Conservation (phyloP, 1,140 invertebrate genomes). For the Akabosia matsudoensis region DNA sequence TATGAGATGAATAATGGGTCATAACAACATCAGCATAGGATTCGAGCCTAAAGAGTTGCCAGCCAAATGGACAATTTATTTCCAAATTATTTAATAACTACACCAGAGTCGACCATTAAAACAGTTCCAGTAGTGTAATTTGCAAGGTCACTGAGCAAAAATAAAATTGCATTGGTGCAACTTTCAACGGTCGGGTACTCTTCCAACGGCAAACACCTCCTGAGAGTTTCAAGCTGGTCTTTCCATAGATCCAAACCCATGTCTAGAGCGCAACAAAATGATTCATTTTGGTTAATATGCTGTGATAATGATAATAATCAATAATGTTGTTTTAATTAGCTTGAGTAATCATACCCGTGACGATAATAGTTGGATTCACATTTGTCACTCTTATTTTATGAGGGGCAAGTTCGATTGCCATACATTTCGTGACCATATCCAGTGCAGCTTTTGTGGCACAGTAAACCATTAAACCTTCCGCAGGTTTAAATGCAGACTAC, state of each 20-base stretch:
- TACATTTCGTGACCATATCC: conserved; percentile 20
- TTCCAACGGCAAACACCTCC: neutral
- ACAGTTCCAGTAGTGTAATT: neutral
- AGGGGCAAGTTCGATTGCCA: neutral
- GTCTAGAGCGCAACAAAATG: neutral
- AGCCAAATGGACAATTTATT: too few relatives aligned
- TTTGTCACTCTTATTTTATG: neutral
- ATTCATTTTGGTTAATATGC: neutral
- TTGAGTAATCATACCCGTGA: neutral
- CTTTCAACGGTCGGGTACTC: neutral
- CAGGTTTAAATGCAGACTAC: conserved; percentile 5
- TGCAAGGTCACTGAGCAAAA: conserved; percentile 17
- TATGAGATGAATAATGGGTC: too few relatives aligned
- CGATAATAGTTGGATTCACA: conserved; percentile 11
- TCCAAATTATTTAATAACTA: neutral
- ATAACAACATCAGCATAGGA: too few relatives aligned
- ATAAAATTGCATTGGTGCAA: conserved; percentile 6
- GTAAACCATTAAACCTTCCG: neutral
- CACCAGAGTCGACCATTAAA: conserved; percentile 1
- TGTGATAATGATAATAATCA: neutral
- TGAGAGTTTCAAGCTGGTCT: neutral
- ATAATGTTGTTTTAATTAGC: neutral
- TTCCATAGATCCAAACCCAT: conserved; percentile 13
- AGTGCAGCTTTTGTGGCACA: neutral
- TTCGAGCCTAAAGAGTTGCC: too few relatives aligned